These are phyloP conservation scores for Drosophila rhopaloa DNA, from an alignment of 1,140 invertebrate genomes.

Conservation along the genomic window DNA sequence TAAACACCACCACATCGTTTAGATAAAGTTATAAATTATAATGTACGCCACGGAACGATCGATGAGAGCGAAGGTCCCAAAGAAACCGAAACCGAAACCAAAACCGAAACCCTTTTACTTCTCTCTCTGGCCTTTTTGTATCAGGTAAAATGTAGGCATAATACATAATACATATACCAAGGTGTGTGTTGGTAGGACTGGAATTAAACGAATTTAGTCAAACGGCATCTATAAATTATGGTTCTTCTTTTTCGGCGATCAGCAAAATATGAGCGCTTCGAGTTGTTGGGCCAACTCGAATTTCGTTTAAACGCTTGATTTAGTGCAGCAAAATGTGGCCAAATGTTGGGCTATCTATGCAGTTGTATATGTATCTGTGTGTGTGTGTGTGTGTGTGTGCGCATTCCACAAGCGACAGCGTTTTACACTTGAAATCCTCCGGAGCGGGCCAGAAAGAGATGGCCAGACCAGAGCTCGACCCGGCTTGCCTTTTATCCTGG, in stretches of 20 bases:
- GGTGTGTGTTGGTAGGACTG: constrained; percentile 39
- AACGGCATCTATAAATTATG: constrained; percentile 83
- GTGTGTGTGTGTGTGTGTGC: constrained; percentile 34
- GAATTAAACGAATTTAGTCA: constrained; percentile 83
- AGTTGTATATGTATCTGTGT: constrained; percentile 18
- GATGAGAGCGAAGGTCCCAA: constrained; percentile 48
- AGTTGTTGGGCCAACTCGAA: constrained; percentile 42
- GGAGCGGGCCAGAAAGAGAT: constrained; percentile 16
- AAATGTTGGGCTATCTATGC: constrained; percentile 54
- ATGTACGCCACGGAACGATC: constrained; percentile 75
- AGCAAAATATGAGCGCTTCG: constrained; percentile 37
- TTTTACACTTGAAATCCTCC: constrained; percentile 76
- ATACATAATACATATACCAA: neutral
- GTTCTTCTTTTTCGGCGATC: constrained; percentile 51
- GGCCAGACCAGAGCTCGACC: constrained; percentile 26
- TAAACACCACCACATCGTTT: constrained; percentile 83
- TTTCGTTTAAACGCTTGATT: constrained; percentile 83
- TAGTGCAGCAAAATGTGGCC: constrained; percentile 75
- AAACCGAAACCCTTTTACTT: constrained; percentile 57
- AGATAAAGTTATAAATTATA: constrained; percentile 84
- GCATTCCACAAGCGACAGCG: constrained; percentile 81
- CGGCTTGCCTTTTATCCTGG: constrained; percentile 76
- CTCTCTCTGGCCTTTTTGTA: constrained; percentile 1
- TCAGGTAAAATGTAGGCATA: constrained; percentile 13
- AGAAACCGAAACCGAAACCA: constrained; percentile 20